Evolutionary conservation across 1,140 invertebrate species (phyloP).

Genomic region (Acromyrmex echinatior): DNA sequence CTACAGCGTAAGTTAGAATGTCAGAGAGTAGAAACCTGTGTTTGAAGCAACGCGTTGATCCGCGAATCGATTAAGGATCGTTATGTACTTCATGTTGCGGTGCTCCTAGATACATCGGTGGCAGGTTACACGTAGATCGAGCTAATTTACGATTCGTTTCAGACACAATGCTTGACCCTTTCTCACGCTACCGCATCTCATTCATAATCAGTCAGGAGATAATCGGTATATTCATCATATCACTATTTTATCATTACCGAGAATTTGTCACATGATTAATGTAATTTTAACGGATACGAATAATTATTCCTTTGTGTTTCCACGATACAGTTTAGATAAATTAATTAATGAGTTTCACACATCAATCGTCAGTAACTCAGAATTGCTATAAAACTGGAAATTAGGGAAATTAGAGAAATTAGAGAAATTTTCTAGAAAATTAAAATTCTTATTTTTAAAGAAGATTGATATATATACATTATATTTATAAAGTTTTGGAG

Average conservation of each 20-base stretch:
- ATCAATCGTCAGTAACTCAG: no score
- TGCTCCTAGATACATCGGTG: constrained; percentile 38
- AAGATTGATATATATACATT: no score
- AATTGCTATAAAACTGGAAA: no score
- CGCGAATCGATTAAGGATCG: constrained; percentile 52
- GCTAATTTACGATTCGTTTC: constrained; percentile 75
- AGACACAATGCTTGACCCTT: constrained; percentile 68
- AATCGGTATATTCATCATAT: neutral
- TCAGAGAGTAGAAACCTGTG: constrained; percentile 38
- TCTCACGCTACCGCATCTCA: constrained; percentile 73
- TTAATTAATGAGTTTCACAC: neutral
- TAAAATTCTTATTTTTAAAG: no score
- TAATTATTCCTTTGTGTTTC: neutral
- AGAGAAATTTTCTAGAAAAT: no score
- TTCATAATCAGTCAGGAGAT: constrained; percentile 32
- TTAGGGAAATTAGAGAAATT: no score
- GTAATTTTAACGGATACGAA: neutral
- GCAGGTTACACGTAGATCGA: constrained; percentile 49
- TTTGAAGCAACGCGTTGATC: constrained; percentile 36
- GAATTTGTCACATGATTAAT: constrained; percentile 22
- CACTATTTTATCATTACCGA: neutral
- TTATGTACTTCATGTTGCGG: constrained; percentile 38
- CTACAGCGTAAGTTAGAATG: constrained; percentile 5
- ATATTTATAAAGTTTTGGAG: no score
- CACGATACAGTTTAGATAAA: neutral